Evolutionary conservation across 2,888 invertebrate species (phyloP).

Genomic region (Nemotelus nigrinus): DNA sequence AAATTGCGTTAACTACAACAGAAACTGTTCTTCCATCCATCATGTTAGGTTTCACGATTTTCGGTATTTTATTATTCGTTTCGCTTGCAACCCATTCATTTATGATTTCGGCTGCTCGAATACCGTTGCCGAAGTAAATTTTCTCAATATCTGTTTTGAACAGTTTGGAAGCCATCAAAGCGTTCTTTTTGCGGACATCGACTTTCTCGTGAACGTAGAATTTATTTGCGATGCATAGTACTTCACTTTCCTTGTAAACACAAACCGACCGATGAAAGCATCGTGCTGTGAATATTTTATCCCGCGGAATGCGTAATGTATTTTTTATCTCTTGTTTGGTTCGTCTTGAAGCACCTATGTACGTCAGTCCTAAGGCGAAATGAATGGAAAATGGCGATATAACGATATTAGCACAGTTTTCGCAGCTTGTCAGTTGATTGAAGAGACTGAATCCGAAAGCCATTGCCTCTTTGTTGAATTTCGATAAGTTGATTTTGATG

Average conservation of each 20-base stretch:
- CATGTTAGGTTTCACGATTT: conserved; percentile 71
- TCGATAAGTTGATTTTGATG: too few species aligned
- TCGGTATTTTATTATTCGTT: conserved; percentile 80
- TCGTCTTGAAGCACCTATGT: background rate
- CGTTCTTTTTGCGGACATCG: background rate
- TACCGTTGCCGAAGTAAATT: conserved; percentile 68
- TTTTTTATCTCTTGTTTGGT: background rate
- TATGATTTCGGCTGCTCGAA: conserved; percentile 68
- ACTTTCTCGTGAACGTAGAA: background rate
- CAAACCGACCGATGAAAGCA: background rate
- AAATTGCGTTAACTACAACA: conserved; percentile 80
- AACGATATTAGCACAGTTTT: background rate
- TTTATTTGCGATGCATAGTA: background rate
- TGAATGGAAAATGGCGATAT: conserved; percentile 19
- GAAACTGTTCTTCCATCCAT: conserved; percentile 68
- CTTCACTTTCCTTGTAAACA: background rate
- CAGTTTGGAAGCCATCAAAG: background rate
- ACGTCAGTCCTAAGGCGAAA: conserved; percentile 20
- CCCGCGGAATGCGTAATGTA: background rate
- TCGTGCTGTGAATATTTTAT: background rate
- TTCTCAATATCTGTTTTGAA: conserved; percentile 62
- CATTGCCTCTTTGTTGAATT: background rate
- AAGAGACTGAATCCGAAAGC: background rate
- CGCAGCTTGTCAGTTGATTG: background rate
- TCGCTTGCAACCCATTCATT: conserved; percentile 80